phyloP scores from a whole-genome alignment of 1,140 invertebrate genomes.

The Neuroterus valhalla region DNA sequence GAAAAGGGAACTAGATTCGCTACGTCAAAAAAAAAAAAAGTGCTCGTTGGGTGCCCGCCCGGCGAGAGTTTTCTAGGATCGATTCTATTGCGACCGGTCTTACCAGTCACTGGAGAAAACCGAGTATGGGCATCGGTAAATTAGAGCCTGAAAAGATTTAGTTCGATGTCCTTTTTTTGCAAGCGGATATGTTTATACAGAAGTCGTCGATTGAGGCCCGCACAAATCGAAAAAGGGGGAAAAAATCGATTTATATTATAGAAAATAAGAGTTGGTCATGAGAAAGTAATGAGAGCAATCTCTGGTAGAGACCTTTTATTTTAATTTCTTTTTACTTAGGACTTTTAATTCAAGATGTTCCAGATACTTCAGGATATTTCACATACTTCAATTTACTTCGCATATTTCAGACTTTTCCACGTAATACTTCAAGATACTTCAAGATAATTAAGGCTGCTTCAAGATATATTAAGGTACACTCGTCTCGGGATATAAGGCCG shows the following conservation, averaged over 20 bases:
- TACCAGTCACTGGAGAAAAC: conserved; percentile 18
- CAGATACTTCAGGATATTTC: too few species aligned
- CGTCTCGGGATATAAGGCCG: too few species aligned
- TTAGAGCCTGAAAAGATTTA: conserved; percentile 25
- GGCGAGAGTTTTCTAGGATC: conserved; percentile 30
- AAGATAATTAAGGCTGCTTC: too few species aligned
- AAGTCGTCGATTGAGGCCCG: background rate
- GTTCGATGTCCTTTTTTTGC: conserved; percentile 24
- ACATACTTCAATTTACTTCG: too few species aligned
- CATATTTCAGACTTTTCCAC: too few species aligned
- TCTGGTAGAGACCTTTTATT: too few species aligned
- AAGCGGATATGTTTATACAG: background rate
- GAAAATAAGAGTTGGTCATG: background rate
- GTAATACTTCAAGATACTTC: too few species aligned
- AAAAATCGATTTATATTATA: background rate
- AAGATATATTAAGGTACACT: too few species aligned
- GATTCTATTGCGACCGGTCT: conserved; percentile 17
- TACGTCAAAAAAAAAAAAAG: conserved; percentile 1
- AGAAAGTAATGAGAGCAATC: background rate
- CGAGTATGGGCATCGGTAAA: conserved; percentile 26
- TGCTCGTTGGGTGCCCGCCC: conserved; percentile 19
- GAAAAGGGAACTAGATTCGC: conserved; percentile 30
- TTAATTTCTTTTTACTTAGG: too few species aligned
- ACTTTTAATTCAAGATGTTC: too few species aligned
- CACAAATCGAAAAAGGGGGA: background rate